Evolutionary conservation across 2,888 invertebrate genomes (phyloP), one percentile per base, ranked within the genome.

Genomic region (Pyrochroa serraticornis): DNA sequence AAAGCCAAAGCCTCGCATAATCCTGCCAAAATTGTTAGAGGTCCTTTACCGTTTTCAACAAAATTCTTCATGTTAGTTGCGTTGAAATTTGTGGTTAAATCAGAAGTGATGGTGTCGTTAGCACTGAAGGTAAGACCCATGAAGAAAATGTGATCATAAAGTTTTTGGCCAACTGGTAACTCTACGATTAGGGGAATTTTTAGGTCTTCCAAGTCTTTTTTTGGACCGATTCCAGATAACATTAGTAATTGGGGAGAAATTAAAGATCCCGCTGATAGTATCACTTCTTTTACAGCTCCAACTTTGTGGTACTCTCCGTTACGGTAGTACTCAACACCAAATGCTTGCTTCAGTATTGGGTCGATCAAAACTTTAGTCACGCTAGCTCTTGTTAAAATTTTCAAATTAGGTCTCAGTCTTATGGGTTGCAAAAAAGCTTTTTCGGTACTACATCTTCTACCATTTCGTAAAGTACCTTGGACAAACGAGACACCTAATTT

Each of bases 191-290:
- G 76, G 0, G 86, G 84, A 60, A 90, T 83, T 0, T 81, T 77
- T 22, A 81, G 68, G 49, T 84, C 79, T 59, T 83, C 71, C 44
- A 89, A 73, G 63, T 89, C 86, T 1, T 83, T 76, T 66, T 76
- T 81, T 1, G 89, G 89, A 0, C 89, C 89, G 7, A 89, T 76
- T 1, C 75, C 75, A 5, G 93, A 93, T 3, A 97, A 77, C 92
- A 96, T 92, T 7, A 97, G 82, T 1, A 97, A 75, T 76, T 97
- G 95, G 0, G 96, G 94, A 0, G 93, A 91, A 70, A 92, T 92
- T 62, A 97, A 89, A 1, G 94, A 85, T 0, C 96, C 96, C 1
- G 92, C 93, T 8, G 91, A 89, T 9, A 96, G 71, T 49, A 96
- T 90, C 0, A 97, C 88, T 80, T 94, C 94, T 74, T 89, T 91